These are phyloP conservation scores for Orchesella flavescens DNA, from an alignment of 2,888 invertebrate species.

Conservation along the genomic window DNA sequence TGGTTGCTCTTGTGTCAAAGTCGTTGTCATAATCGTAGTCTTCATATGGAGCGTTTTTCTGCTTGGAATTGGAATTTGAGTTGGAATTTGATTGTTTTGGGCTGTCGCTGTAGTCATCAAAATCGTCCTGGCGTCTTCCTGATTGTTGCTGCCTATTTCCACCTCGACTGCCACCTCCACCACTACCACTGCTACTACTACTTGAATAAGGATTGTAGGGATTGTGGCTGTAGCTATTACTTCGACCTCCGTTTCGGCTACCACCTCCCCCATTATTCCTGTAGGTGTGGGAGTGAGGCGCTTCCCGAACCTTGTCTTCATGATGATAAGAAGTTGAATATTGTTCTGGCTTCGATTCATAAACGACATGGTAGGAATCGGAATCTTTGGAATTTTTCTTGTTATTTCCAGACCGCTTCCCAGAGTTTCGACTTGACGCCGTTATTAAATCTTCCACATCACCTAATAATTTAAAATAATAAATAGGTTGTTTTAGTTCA, in stretches of 20 bases:
- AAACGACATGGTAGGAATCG: constrained; percentile 56
- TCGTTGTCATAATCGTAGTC: constrained; percentile 42
- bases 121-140: not conserved
- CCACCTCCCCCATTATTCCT: constrained; percentile 20
- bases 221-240: constrained; percentile 2
- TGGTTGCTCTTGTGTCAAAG: constrained; percentile 32
- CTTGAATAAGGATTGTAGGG: not conserved
- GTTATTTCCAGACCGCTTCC: constrained; percentile 10
- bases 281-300: constrained; percentile 18
- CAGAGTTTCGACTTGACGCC: constrained; percentile 29
- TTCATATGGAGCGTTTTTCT: not conserved
- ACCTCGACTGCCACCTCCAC: not conserved
- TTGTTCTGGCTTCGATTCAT: constrained; percentile 50
- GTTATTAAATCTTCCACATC: constrained; percentile 38
- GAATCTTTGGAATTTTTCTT: constrained; percentile 49
- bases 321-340: constrained; percentile 56
- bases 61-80: not conserved
- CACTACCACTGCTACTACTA: no score
- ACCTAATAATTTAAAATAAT: not conserved
- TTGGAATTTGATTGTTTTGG: constrained; percentile 21
- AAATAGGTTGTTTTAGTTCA: not conserved
- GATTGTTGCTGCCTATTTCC: not conserved
- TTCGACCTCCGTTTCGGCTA: constrained; percentile 9
- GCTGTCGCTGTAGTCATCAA: constrained; percentile 54
- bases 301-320: constrained; percentile 26